These are phyloP conservation scores for Drosophila ogumai DNA, from an alignment of 1,140 invertebrate genomes.

Conservation along the genomic window DNA sequence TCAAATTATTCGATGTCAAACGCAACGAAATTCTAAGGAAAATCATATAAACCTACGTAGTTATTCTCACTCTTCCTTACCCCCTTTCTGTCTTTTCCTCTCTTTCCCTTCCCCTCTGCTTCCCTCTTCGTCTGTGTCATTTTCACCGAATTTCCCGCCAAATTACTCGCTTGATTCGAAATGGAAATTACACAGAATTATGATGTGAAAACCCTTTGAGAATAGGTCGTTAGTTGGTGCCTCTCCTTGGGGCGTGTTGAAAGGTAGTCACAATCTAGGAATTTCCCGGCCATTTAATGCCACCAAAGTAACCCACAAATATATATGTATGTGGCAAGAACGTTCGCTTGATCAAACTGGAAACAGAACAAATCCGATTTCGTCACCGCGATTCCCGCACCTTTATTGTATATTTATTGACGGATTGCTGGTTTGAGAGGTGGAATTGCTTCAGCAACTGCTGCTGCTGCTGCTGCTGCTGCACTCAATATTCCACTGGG, in stretches of 20 bases:
- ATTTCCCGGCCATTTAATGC: slow-evolving; percentile 21
- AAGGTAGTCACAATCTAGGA: background rate
- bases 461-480: background rate
- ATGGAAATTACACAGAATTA: slow-evolving; percentile 8
- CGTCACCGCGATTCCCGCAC: background rate
- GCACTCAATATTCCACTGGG: slow-evolving; percentile 29
- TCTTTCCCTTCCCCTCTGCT: accelerated
- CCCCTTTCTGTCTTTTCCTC: background rate
- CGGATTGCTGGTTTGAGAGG: slow-evolving; percentile 1
- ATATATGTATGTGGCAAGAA: background rate
- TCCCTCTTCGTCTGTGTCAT: background rate
- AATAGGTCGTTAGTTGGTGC: background rate
- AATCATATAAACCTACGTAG: background rate
- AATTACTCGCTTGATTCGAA: background rate
- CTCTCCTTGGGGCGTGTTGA: background rate
- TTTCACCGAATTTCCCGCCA: background rate
- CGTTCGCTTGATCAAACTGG: background rate
- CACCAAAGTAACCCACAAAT: background rate
- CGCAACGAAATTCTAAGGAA: background rate
- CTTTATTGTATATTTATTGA: slow-evolving; percentile 23
- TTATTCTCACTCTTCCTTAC: too few species aligned
- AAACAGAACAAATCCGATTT: slow-evolving; percentile 30
- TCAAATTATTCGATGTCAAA: background rate
- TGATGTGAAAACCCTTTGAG: background rate
- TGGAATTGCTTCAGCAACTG: too few species aligned